Percentiles rank a stretch among this genome's conserved stretches.
These are phyloP conservation scores for Strix occidentalis DNA, from an alignment of 2,797 vertebrate genomes.

Conservation along the genomic window DNA sequence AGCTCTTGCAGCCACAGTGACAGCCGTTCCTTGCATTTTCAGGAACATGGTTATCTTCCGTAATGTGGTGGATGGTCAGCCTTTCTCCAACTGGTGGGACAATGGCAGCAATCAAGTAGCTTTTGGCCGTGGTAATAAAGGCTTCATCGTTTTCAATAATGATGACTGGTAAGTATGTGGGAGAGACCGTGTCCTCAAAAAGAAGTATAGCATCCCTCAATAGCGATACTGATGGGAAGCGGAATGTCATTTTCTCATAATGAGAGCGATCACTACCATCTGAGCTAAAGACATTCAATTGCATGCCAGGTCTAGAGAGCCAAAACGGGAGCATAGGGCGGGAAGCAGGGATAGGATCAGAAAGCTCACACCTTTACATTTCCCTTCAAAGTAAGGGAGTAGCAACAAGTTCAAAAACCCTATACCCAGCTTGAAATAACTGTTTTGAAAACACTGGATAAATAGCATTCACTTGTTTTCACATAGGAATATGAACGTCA, in stretches of 20 bases:
- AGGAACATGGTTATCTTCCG: slow-evolving; percentile 96
- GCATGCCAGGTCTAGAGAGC: neutral
- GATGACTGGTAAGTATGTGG: too few species aligned
- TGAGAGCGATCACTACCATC: rapidly evolving
- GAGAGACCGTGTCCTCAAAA: neutral
- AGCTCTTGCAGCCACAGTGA: neutral
- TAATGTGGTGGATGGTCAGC: slow-evolving; percentile 86
- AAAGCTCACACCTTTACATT: neutral
- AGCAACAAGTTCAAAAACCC: neutral
- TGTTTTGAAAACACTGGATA: neutral
- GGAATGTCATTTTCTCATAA: too few species aligned
- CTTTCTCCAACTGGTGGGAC: slow-evolving; percentile 94
- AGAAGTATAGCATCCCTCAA: too few species aligned
- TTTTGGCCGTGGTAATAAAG: slow-evolving; percentile 85
- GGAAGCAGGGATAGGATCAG: too few species aligned
- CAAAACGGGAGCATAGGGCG: neutral
- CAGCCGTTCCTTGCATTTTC: neutral
- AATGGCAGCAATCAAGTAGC: slow-evolving; percentile 91
- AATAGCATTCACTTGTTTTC: neutral
- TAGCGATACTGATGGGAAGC: neutral
- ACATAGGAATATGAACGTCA: slow-evolving; percentile 78
- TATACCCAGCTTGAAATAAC: rapidly evolving
- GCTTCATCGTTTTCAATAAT: too few species aligned
- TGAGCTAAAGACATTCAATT: too few species aligned
- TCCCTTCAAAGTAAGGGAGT: neutral